These are phyloP conservation scores for Drosophila pseudoananassae DNA, from an alignment of 1,140 invertebrate genomes.

Conservation along the genomic window DNA sequence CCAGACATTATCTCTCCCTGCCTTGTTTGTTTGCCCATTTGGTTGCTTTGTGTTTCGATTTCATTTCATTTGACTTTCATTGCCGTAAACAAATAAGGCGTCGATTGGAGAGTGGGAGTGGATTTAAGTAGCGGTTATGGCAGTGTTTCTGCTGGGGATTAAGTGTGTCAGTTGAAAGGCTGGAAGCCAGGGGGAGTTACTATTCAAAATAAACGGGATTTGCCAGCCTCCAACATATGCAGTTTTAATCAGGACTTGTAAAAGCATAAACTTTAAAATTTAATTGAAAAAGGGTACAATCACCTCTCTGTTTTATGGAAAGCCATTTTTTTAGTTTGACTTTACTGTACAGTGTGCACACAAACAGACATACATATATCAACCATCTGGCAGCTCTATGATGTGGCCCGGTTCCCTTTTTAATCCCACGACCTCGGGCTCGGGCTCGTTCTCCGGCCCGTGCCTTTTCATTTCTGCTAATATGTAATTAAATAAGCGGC, in stretches of 20 bases:
- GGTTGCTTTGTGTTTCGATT: constrained; percentile 65
- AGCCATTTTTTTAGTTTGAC: background rate
- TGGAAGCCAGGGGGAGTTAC: background rate
- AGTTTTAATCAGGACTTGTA: background rate
- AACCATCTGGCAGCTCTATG: constrained; percentile 19
- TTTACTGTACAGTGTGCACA: constrained; percentile 6
- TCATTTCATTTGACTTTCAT: constrained; percentile 73
- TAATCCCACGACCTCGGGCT: constrained; percentile 26
- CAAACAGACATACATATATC: background rate
- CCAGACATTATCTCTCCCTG: constrained; percentile 37
- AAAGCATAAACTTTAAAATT: background rate
- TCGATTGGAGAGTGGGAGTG: constrained; percentile 32
- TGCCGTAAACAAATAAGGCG: constrained; percentile 58
- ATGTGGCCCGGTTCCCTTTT: constrained; percentile 26
- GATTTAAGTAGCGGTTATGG: constrained; percentile 42
- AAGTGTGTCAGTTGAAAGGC: constrained; percentile 5
- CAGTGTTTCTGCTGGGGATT: constrained; percentile 26
- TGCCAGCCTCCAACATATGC: background rate
- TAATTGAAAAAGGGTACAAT: too few species aligned
- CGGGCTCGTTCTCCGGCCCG: constrained; percentile 8
- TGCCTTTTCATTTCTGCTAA: constrained; percentile 70
- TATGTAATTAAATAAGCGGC: constrained; percentile 81
- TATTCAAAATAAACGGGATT: background rate
- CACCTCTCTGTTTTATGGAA: background rate
- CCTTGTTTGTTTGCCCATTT: constrained; percentile 53